These are phyloP conservation scores for Paguma larvata DNA, from an alignment of 2,797 vertebrate genomes.

Conservation along the genomic window DNA sequence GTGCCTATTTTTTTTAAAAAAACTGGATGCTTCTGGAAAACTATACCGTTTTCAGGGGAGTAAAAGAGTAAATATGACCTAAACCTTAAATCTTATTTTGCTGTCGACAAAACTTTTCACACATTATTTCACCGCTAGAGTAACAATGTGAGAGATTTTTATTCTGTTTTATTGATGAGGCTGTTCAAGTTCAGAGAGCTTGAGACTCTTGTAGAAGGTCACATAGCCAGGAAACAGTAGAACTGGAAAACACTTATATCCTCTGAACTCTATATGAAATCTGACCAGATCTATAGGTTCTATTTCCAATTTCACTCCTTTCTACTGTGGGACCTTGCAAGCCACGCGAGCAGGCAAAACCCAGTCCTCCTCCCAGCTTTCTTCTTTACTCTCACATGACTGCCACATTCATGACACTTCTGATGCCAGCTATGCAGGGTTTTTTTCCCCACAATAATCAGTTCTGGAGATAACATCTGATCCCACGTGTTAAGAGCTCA, in stretches of 20 bases:
- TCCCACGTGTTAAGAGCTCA: neutral
- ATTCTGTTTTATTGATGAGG: neutral
- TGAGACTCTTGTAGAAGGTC: neutral
- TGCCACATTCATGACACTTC: neutral
- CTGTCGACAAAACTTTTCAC: neutral
- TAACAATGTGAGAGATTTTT: neutral
- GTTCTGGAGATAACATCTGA: neutral
- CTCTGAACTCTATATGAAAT: neutral
- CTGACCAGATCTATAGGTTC: neutral
- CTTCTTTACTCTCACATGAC: neutral
- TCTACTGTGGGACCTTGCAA: neutral
- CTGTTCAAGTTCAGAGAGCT: neutral
- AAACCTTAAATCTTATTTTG: neutral
- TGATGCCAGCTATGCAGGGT: neutral
- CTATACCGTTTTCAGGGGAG: neutral
- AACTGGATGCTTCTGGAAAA: neutral
- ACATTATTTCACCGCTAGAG: neutral
- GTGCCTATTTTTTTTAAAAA: neutral
- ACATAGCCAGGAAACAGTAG: neutral
- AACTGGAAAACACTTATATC: neutral
- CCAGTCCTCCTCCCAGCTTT: neutral
- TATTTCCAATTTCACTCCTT: neutral
- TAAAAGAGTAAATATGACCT: neutral
- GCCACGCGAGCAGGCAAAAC: neutral
- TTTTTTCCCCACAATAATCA: neutral